Conservation (phyloP, 2,888 invertebrate genomes). For the Nudaria mundana region DNA sequence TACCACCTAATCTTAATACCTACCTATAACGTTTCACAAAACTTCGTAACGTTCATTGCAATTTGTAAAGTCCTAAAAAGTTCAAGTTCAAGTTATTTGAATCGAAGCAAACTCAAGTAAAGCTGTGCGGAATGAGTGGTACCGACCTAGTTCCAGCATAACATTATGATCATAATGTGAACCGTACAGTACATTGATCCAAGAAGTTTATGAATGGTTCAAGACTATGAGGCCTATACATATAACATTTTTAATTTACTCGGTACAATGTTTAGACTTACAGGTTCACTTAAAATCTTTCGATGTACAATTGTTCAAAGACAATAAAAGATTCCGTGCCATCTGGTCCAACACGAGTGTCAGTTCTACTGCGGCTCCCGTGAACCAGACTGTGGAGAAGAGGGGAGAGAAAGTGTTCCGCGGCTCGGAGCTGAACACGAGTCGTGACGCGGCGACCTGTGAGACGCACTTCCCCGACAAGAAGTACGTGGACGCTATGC, state of each 20-base stretch:
- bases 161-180: too few relatives aligned
- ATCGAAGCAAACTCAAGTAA: too few relatives aligned
- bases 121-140: too few relatives aligned
- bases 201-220: too few relatives aligned
- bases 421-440: not conserved
- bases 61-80: too few relatives aligned
- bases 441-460: not conserved
- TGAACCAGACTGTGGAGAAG: not conserved
- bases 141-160: too few relatives aligned
- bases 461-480: slow-evolving; percentile 33
- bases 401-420: not conserved
- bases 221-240: not conserved
- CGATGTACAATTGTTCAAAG: not conserved
- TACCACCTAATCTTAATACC: too few relatives aligned
- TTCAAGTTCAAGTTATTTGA: too few relatives aligned
- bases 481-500: slow-evolving; percentile 37
- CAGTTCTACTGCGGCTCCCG: too few relatives aligned
- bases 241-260: not conserved
- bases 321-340: not conserved
- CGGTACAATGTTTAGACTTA: not conserved
- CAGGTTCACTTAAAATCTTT: not conserved
- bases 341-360: not conserved
- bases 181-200: too few relatives aligned
- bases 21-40: too few relatives aligned
- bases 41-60: too few relatives aligned